Base-by-base conservation (phyloP, 30 jellyfish, hydroid and myxozoan genomes). In the Chironex yamaguchii region DNA sequence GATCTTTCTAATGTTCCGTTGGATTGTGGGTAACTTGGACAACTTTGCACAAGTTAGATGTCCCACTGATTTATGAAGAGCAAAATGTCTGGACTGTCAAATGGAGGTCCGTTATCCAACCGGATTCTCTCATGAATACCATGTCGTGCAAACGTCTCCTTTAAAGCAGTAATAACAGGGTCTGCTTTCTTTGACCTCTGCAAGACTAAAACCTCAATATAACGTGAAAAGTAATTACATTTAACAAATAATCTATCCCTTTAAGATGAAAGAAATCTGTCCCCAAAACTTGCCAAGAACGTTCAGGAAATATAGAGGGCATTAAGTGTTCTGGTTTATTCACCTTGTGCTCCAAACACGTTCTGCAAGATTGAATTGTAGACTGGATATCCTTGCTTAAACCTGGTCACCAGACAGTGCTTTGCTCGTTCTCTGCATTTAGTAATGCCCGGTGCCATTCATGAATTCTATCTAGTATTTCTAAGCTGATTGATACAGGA, bases 351-450 rank as follows among this genome's bases (percentile, higher is more conserved):
- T 67, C 86, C 2, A 17, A 9, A 34, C 92, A 82, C 30, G 51
- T 66, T 51, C 77, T 48, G 71, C 92, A 82, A 49, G 76, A 24
- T 78, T 65, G 42, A 25, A 64, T 35, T 85, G 68, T 82, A 34
- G 58, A 67, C 48, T 82, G 77, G 29, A 82, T 82, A 36, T 66
- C 62, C 33, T 49, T 82, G 78, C 85, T 82, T 30, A 82, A 2
- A 22, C 92, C 87, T 32, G 92, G 86, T 78, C 92, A 82, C 92
- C 92, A 82, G 0, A 82, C 85, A 23, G 73, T 17, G 24, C 33
- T 49, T 51, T 52, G 34, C 2, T 85, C 92, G 33, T 70, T 25
- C 17, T 48, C 86, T 48, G 85, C 31, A 30, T 67, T 82, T 1
- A 50, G 21, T 36, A 82, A 65, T 36, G 85, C 92, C 27, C 68